These are phyloP conservation scores for Tiaroga cobitis DNA, from an alignment of 2,797 vertebrate species.

Conservation along the genomic window DNA sequence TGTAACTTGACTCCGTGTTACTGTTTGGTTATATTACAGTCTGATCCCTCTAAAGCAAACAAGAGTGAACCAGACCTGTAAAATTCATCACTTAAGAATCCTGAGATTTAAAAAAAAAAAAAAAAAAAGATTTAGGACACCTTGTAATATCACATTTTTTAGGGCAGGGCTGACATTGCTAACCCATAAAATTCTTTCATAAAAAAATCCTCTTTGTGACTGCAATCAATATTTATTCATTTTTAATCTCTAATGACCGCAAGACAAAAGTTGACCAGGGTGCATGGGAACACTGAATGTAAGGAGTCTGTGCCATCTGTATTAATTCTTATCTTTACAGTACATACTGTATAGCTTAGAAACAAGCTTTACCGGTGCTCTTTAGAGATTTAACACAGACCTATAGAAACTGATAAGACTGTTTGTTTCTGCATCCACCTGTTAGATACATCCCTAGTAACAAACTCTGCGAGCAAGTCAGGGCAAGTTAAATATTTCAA, in stretches of 20 bases:
- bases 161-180: background rate
- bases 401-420: slow-evolving; percentile 7
- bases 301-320: background rate
- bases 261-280: background rate
- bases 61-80: slow-evolving; percentile 2
- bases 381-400: slow-evolving; percentile 13
- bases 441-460: background rate
- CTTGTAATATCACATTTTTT: background rate
- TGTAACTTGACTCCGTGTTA: slow-evolving; percentile 33
- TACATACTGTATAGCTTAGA: background rate
- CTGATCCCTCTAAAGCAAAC: slow-evolving; percentile 8
- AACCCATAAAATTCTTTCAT: background rate
- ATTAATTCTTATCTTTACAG: background rate
- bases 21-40: slow-evolving; percentile 42
- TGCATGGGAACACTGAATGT: background rate
- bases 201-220: background rate
- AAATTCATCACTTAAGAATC: slow-evolving; percentile 4
- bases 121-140: background rate
- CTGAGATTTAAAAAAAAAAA: background rate
- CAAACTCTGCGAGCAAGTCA: slow-evolving; percentile 11
- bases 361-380: background rate
- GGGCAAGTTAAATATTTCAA: slow-evolving; percentile 6
- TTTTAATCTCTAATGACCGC: background rate
- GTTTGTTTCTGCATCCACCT: background rate
- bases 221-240: background rate